Conservation (phyloP, 1,140 invertebrate species). For the Ctenoplectra terminalis region DNA sequence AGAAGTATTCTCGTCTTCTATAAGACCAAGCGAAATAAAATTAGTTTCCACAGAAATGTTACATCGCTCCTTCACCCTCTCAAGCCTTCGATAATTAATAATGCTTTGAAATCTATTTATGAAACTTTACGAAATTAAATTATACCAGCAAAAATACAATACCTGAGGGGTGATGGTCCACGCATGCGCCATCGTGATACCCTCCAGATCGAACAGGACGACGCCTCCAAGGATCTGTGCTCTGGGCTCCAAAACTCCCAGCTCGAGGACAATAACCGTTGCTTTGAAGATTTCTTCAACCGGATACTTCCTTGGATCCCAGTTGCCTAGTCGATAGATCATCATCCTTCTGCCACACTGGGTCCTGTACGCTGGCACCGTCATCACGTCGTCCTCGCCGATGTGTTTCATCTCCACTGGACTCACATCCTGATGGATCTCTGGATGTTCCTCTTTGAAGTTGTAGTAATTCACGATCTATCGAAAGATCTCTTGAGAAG, state of each 20-base stretch:
- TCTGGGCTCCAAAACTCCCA: slow-evolving; percentile 88
- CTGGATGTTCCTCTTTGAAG: slow-evolving; percentile 89
- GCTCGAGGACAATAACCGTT: slow-evolving; percentile 87
- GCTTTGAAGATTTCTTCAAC: slow-evolving; percentile 89
- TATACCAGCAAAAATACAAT: neutral
- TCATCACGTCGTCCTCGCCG: slow-evolving; percentile 88
- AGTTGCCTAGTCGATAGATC: slow-evolving; percentile 88
- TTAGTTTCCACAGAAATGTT: too few species aligned
- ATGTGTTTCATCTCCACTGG: slow-evolving; percentile 86
- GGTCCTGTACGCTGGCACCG: slow-evolving; percentile 89
- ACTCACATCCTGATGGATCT: slow-evolving; percentile 87
- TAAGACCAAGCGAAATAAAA: too few species aligned
- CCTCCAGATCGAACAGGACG: slow-evolving; percentile 89
- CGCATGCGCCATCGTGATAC: slow-evolving; percentile 87
- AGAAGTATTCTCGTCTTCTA: too few species aligned
- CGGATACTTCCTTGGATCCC: slow-evolving; percentile 87
- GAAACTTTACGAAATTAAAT: too few species aligned
- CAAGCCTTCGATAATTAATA: too few species aligned
- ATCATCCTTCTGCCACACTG: slow-evolving; percentile 87
- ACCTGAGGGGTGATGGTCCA: slow-evolving; percentile 88
- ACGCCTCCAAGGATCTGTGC: slow-evolving; percentile 90
- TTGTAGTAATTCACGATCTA: slow-evolving; percentile 90
- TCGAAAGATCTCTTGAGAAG: slow-evolving; percentile 60
- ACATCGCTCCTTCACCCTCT: too few species aligned
- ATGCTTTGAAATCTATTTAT: too few species aligned